Evolutionary conservation across 2,888 invertebrate species (phyloP).

Genomic region (Rhaphigaster nebulosa): DNA sequence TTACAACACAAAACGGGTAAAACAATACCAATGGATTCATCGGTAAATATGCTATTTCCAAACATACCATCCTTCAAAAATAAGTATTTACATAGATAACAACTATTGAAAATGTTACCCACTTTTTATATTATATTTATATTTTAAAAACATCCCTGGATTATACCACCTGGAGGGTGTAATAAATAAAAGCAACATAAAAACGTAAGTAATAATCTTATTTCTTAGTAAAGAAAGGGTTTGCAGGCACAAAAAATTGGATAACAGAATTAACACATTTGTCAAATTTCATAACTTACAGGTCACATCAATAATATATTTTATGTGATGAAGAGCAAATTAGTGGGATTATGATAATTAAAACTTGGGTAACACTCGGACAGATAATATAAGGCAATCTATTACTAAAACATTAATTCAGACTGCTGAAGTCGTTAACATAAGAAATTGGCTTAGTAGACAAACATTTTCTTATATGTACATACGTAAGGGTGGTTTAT

Average conservation of each 20-base stretch:
- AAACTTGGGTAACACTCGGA: background rate
- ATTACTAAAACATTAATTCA: background rate
- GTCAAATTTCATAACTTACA: background rate
- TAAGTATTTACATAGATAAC: no score
- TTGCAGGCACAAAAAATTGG: background rate
- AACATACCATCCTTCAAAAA: no score
- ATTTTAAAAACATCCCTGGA: background rate
- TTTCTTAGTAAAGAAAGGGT: background rate
- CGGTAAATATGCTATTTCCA: no score
- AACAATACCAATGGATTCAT: no score
- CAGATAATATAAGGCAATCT: background rate
- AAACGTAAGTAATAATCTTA: background rate
- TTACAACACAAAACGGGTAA: no score
- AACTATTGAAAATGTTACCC: no score
- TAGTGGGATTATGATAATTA: background rate
- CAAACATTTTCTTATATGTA: background rate
- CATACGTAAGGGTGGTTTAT: background rate
- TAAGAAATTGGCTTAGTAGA: background rate
- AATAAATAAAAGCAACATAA: background rate
- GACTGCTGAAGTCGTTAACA: background rate
- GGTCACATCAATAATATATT: background rate
- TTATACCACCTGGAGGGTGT: background rate
- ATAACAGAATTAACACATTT: background rate
- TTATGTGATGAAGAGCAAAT: background rate
- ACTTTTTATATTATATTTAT: background rate